Conservation (phyloP, 1,140 invertebrate genomes). For the Ooceraea biroi region DNA sequence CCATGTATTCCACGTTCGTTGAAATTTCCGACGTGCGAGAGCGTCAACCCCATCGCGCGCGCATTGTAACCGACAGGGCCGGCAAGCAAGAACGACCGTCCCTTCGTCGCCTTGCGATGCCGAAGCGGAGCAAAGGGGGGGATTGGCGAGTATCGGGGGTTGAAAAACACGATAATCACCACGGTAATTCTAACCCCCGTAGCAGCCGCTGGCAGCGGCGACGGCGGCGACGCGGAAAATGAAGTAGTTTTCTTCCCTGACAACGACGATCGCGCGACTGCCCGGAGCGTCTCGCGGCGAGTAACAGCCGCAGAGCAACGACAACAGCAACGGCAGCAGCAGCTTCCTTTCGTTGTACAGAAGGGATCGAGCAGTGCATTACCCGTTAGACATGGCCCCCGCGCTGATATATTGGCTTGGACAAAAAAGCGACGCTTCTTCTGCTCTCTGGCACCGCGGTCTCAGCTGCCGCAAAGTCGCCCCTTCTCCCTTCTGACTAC, state of each 20-base stretch:
- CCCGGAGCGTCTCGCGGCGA: slow-evolving; percentile 66
- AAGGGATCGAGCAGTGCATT: slow-evolving; percentile 81
- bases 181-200: slow-evolving; percentile 45
- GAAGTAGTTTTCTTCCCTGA: slow-evolving; percentile 77
- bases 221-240: slow-evolving; percentile 69
- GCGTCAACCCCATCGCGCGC: background rate
- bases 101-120: background rate
- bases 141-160: slow-evolving; percentile 13
- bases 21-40: background rate
- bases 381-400: slow-evolving; percentile 85
- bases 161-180: slow-evolving; percentile 50
- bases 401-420: slow-evolving; percentile 84
- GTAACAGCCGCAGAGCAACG: slow-evolving; percentile 27
- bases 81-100: slow-evolving; percentile 19
- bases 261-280: slow-evolving; percentile 69
- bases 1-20: background rate
- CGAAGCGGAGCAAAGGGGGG: background rate
- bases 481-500: slow-evolving; percentile 16
- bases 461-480: slow-evolving; percentile 67
- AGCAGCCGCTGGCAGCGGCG: background rate
- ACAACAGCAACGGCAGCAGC: slow-evolving; percentile 53
- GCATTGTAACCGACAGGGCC: slow-evolving; percentile 4
- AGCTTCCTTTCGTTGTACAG: slow-evolving; percentile 72
- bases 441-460: slow-evolving; percentile 76
- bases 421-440: slow-evolving; percentile 84